Evolutionary conservation across 1,140 invertebrate genomes (phyloP), one percentile per base, ranked within the genome.

Genomic region (Penaeus indicus): DNA sequence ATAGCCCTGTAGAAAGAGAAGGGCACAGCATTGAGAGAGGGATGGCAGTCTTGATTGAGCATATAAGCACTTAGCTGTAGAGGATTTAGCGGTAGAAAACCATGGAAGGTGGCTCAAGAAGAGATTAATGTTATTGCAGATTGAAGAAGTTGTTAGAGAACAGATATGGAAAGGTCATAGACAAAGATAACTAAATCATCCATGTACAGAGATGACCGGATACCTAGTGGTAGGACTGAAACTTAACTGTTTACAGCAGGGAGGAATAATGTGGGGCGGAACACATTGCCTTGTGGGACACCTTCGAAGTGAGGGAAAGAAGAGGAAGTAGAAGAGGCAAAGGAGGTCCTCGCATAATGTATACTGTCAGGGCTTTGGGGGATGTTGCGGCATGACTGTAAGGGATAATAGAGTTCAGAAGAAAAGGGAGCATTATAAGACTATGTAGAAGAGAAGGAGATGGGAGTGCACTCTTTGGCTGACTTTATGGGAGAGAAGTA

Each of bases 181-280:
- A 11, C 78, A 80, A 42, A 80, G 54, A 80, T 80, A 19, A 32
- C 78, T 47, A 80, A 60, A 54, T 80, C 54, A 54, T 80, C 42
- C 18, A 80, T 47, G 25, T 54, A 80, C n/a, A 80, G 47, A 0
- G 78, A 80, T 32, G 78, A 32, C 22, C 3, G 16, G 25, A 80
- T 47, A 16, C 27, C 78, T 19, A n/a, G 11, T 38, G 78, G n/a
- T n/a, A 80, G 47, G 27, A 47, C 32, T 38, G 47, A 38, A 10
- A 80, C 47, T 22, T 42, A 42, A 47, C 78, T 47, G 5, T 80
- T 80, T 10, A 80, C 54, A 11, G n/a, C 78, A 11, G 19, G 32
- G 78, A 80, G 78, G 47, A 61, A 80, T 47, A 47, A 47, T 7
- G 19, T 80, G 54, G 78, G n/a, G 19, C 78, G 54, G 19, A 80